Base-by-base conservation (phyloP, 2,113 vertebrate species). In the Equus quagga region DNA sequence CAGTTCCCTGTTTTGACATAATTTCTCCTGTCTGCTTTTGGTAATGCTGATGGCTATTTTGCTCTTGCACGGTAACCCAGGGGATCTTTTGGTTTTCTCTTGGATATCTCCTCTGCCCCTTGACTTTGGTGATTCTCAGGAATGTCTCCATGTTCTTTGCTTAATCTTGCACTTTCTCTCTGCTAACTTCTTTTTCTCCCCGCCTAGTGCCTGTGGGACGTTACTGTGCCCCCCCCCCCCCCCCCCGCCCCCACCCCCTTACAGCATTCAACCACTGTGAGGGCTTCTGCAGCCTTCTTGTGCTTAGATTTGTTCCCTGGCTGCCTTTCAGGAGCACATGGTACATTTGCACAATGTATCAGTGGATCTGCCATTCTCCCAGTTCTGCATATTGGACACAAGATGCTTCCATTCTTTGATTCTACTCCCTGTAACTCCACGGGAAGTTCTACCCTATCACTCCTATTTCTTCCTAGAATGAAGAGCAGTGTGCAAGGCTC, bases 311-410 rank as follows among this genome's bases (percentile, higher is more conserved):
- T 46, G 65, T 10, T 26, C 26, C 54, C 1, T 8, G 41, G 5
- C 51, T 6, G 14, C 44, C 17, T 81, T 4, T 41, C 19, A 6
- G 7, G 51, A 15, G 8, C 8, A 1, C n/a, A 0, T 1, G 28
- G 21, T 60, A 6, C 2, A 5, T 44, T 33, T 62, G 18, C 31
- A 9, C 2, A 0, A 19, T 44, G 28, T 17, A 0, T 36, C 41
- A 18, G 3, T 65, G 23, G 12, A 4, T 23, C 44, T 56, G 51
- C n/a, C 24, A 1, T 10, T 75, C 49, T 73, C 60, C 21, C 6
- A 41, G 11, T 64, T 69, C 24, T 9, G 1, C 24, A 1, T 36
- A 11, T 58, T 86, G 51, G 5, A 12, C 23, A 31, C n/a, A 62
- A 76, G 15, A 46, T 3, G 2, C 21, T 76, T 70, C 60, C 1